phyloP scores from a whole-genome alignment of 2,888 invertebrate species.

The Branchellion lobata region DNA sequence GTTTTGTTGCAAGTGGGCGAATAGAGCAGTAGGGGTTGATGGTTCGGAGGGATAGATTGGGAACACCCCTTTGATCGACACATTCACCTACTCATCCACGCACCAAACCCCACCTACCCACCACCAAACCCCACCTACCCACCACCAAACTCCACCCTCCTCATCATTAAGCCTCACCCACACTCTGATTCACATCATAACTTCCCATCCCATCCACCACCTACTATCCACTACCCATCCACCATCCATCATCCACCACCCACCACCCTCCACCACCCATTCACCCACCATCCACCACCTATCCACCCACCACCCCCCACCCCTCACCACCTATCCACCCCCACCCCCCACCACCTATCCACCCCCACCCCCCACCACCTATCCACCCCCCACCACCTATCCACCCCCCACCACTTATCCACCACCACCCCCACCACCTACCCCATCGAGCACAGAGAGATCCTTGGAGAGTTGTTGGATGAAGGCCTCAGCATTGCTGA shows the following conservation, averaged over 20 bases:
- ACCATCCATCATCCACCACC: neutral
- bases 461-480: conserved; percentile 78
- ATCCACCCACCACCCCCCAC: conserved; percentile 66
- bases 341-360: conserved; percentile 65
- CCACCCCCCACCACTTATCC: conserved; percentile 61
- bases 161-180: neutral
- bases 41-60: neutral
- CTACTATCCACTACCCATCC: conserved; percentile 65
- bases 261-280: neutral
- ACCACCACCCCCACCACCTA: conserved; percentile 59
- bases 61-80: no score
- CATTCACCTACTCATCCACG: no score
- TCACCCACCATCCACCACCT: neutral
- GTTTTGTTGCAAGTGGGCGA: no score
- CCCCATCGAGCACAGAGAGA: conserved; percentile 80
- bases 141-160: neutral
- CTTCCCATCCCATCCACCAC: neutral
- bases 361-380: neutral
- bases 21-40: neutral
- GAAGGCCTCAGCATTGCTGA: conserved; percentile 76
- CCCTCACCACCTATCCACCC: neutral
- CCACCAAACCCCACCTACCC: neutral
- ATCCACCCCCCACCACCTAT: conserved; percentile 69
- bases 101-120: no score
- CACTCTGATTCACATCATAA: conserved; percentile 66